Base-by-base conservation (phyloP, 2,113 vertebrate species). In the Delphinus delphis region DNA sequence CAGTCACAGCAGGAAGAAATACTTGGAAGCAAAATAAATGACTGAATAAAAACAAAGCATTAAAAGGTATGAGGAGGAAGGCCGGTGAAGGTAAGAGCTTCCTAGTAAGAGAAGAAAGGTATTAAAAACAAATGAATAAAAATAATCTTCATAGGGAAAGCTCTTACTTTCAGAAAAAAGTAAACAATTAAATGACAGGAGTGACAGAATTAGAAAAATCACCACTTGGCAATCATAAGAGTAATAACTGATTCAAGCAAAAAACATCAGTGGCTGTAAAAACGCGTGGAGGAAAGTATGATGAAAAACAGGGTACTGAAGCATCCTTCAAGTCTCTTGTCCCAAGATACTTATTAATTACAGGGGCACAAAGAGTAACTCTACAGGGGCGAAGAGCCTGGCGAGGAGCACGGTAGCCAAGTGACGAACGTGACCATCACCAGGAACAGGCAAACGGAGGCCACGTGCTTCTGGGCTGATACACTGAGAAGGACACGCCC, bases 51-150 rank as follows among this genome's bases (percentile, higher is more conserved):
- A 91, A 38, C 26, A 68, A 25, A 76, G 89, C 15, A 26, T 71
- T 88, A 38, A 68, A 77, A 73, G 47, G 68, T 44, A 38, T 1
- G 31, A 85, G 36, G 50, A 95, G 18, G 62, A 53, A 80, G 21
- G 25, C 4, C 33, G 70, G 76, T 10, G 67, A 62, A 44, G 47
- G 10, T 21, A 31, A 53, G 82, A 25, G 60, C 33, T 94, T 76
- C 50, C 33, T 31, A n/a, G 20, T 5, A 36, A 58, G 13, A 65
- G 28, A 13, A 41, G 85, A 73, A 55, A 7, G 47, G 9, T 33
- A 67, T 53, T 38, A 67, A 81, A 91, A 76, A 81, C 17, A 90
- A 90, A 25, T 26, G n/a, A 89, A 31, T 77, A 44, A 81, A 74
- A 80, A 90, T 44, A 41, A 50, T 36, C 31, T 65, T 47, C 17